phyloP scores from a whole-genome alignment of 2,113 vertebrate species.

The Cnemophilus loriae region DNA sequence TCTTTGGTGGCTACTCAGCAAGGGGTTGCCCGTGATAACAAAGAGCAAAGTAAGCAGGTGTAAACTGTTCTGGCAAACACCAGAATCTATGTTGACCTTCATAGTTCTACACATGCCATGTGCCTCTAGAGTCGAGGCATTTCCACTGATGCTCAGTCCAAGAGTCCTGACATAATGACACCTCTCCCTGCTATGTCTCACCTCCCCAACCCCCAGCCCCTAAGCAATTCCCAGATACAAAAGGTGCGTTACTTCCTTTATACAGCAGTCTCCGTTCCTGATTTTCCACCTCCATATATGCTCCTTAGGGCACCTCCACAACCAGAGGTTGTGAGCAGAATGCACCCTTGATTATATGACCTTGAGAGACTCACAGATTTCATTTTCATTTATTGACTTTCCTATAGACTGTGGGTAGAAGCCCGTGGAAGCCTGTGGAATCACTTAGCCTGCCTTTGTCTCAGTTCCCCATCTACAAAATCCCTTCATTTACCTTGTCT shows the following conservation, averaged over 20 bases:
- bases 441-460: neutral
- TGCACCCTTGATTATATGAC: neutral
- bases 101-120: neutral
- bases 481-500: neutral
- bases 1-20: neutral
- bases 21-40: neutral
- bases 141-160: neutral
- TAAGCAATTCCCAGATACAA: neutral
- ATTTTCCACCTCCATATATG: neutral
- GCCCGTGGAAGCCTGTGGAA: neutral
- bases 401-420: neutral
- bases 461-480: neutral
- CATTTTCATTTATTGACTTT: neutral
- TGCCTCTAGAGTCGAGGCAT: neutral
- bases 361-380: neutral
- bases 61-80: neutral
- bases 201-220: neutral
- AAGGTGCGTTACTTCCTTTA: neutral
- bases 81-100: neutral
- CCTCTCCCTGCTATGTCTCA: neutral
- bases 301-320: neutral
- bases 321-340: neutral
- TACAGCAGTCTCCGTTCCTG: neutral
- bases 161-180: neutral
- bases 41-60: neutral